phyloP scores from a whole-genome alignment of 2,888 invertebrate genomes.

The Dynastes hyllus region DNA sequence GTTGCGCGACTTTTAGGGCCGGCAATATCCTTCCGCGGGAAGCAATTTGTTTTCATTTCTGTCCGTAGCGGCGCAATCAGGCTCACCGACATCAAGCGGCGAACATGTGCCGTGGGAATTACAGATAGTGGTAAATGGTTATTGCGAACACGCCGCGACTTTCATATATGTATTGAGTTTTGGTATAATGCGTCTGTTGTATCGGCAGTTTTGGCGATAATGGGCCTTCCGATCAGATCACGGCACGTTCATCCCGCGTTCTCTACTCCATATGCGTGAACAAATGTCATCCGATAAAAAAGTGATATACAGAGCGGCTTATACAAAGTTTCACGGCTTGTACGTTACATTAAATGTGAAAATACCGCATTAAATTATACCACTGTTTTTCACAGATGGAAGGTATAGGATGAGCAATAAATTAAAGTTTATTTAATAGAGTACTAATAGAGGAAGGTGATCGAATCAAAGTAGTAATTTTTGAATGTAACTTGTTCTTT shows the following conservation, averaged over 20 bases:
- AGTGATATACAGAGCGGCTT: constrained; percentile 56
- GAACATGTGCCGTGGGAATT: constrained; percentile 69
- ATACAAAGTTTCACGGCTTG: background rate
- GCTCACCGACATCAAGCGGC: constrained; percentile 66
- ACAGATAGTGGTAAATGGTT: constrained; percentile 70
- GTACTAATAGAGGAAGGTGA: too few species aligned
- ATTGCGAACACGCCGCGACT: constrained; percentile 65
- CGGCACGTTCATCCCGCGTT: constrained; percentile 53
- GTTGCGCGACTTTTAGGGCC: constrained; percentile 64
- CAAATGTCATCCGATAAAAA: constrained; percentile 66
- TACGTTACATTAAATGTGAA: background rate
- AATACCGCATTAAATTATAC: too few species aligned
- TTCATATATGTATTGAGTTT: constrained; percentile 68
- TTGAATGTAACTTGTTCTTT: too few species aligned
- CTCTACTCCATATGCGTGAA: constrained; percentile 60
- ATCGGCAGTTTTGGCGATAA: constrained; percentile 68
- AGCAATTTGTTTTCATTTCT: constrained; percentile 70
- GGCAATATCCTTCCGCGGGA: constrained; percentile 69
- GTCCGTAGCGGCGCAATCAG: constrained; percentile 64
- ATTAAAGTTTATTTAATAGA: too few species aligned
- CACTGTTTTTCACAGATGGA: too few species aligned
- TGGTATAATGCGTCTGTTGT: constrained; percentile 68
- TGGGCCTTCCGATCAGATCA: constrained; percentile 64
- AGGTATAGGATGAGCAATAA: too few species aligned
- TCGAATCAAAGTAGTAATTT: too few species aligned